Percentiles rank a stretch among this genome's conserved stretches.
These are phyloP conservation scores for Phenganax subtilis DNA, from an alignment of 92 coral and sea anemone genomes.

Conservation along the genomic window DNA sequence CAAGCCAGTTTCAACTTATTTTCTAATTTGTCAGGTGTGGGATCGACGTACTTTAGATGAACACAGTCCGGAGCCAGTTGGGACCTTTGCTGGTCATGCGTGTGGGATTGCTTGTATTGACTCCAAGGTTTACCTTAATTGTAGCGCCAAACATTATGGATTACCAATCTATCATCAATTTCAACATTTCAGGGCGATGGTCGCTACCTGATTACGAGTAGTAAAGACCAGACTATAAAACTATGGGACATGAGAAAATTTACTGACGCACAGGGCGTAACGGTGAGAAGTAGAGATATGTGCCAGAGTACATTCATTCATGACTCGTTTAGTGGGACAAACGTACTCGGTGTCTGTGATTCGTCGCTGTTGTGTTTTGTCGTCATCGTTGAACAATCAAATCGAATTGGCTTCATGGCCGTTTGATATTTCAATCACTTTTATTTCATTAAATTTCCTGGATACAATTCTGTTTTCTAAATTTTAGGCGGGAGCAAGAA, in stretches of 20 bases:
- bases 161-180: background rate
- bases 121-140: slow-evolving; percentile 62
- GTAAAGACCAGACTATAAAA: slow-evolving; percentile 91
- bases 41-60: slow-evolving; percentile 85
- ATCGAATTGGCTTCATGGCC: too few species aligned
- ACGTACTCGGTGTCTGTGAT: too few species aligned
- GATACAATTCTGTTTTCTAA: too few species aligned
- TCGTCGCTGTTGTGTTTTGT: too few species aligned
- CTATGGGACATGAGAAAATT: slow-evolving; percentile 93
- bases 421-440: background rate
- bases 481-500: slow-evolving; percentile 64
- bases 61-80: slow-evolving; percentile 74
- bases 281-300: slow-evolving; percentile 37
- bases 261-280: slow-evolving; percentile 58
- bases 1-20: background rate
- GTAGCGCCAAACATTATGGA: too few species aligned
- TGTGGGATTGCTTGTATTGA: slow-evolving; percentile 74
- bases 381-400: too few species aligned
- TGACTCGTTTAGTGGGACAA: too few species aligned
- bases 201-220: slow-evolving; percentile 81
- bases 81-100: slow-evolving; percentile 82
- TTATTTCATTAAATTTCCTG: background rate
- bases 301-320: background rate
- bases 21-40: slow-evolving; percentile 65
- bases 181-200: slow-evolving; percentile 68